Evolutionary conservation across 92 coral and sea anemone genomes (phyloP), one percentile per base, ranked within the genome.

Genomic region (Palythoa grandis): DNA sequence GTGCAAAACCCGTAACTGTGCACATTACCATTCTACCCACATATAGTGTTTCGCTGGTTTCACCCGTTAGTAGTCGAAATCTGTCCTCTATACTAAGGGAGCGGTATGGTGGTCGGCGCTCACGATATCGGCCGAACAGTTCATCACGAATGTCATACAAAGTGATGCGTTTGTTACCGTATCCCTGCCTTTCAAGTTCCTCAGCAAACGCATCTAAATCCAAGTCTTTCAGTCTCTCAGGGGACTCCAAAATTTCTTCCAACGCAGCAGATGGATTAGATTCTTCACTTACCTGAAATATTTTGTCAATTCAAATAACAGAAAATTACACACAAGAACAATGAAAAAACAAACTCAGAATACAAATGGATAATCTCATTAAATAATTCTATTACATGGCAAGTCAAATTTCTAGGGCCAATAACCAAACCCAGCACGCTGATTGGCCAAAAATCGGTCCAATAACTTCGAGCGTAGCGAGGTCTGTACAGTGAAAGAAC

Each of bases 101-200:
- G 53, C 99, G 93, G 87, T 82, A 95, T 35, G 98, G 98, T 1
- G 92, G 86, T 65, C 99, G 91, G 22, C 98, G 94, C 58, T 96
- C 99, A 15, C 91, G 76, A 88, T 96, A 96, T 61, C 95, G 94
- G 13, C 99, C 99, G 61, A 96, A 96, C 53, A 96, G 86, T 77
- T 96, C 99, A 71, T 96, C 99, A 17, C 99, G 94, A 82, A 96
- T 96, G 92, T 96, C 99, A 76, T 96, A 94, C 74, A 96, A 88
- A 10, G 99, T 96, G 7, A 92, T 93, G 3, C 92, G 91, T 83
- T 96, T 96, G 92, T 96, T 96, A 48, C 99, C 99, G 52, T 90
- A 96, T 80, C 94, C 95, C 78, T 95, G 98, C 2, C 99, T 92
- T 77, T 95, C 99, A 5, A 96, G 95, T 75, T 96, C 99, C 76